phyloP scores from a whole-genome alignment of 1,140 invertebrate species.

The Akabosia matsudoensis region DNA sequence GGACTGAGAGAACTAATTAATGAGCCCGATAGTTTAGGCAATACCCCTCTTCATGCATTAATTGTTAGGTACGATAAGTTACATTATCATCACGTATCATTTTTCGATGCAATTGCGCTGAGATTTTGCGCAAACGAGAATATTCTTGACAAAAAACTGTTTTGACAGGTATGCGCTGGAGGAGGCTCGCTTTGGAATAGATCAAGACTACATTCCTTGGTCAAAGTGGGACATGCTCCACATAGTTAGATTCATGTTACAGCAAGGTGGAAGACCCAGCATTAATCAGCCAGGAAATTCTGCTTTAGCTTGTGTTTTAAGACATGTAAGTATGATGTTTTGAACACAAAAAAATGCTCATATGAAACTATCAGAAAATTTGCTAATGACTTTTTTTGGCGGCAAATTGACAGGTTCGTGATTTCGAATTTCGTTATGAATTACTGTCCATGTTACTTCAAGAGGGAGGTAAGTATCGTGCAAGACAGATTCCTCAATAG shows the following conservation, averaged over 20 bases:
- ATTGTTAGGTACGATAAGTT: constrained; percentile 57
- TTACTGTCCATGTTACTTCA: constrained; percentile 67
- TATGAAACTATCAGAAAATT: too few species aligned
- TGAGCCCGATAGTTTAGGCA: constrained; percentile 65
- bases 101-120: not conserved
- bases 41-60: constrained; percentile 61
- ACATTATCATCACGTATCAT: too few species aligned
- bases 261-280: constrained; percentile 63
- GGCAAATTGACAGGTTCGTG: constrained; percentile 52
- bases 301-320: constrained; percentile 65
- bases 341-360: too few species aligned
- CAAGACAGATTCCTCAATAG: not conserved
- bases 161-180: constrained; percentile 62
- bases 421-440: constrained; percentile 73
- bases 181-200: constrained; percentile 65
- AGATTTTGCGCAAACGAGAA: too few species aligned
- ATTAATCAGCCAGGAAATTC: constrained; percentile 70
- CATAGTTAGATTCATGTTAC: constrained; percentile 61
- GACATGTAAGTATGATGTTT: constrained; percentile 56
- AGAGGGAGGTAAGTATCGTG: constrained; percentile 54
- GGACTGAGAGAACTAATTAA: constrained; percentile 69
- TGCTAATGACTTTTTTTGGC: too few species aligned
- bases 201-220: constrained; percentile 49
- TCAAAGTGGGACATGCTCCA: constrained; percentile 60
- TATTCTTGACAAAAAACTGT: not conserved